phyloP scores from a whole-genome alignment of 2,113 vertebrate genomes.

The Boulengeromyrus knoepffleri region DNA sequence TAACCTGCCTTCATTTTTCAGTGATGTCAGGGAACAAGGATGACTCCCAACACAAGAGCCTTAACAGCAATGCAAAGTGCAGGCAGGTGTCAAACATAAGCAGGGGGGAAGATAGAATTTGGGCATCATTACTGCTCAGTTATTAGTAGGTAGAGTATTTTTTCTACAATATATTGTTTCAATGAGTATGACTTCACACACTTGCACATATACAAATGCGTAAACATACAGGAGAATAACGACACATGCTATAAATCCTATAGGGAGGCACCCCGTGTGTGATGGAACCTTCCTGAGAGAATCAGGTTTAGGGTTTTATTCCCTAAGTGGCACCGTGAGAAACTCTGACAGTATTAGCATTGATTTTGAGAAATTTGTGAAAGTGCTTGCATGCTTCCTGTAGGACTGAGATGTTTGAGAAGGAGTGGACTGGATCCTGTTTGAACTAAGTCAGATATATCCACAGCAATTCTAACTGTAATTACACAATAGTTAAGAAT shows the following conservation, averaged over 20 bases:
- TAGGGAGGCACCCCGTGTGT: constrained; percentile 53
- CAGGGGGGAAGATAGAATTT: background rate
- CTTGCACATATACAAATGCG: background rate
- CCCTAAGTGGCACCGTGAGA: constrained; percentile 42
- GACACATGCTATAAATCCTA: background rate
- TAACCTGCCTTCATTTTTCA: background rate
- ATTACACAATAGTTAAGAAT: background rate
- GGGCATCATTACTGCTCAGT: background rate
- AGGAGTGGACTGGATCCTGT: background rate
- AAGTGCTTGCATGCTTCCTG: constrained; percentile 44
- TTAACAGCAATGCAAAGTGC: background rate
- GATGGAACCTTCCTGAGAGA: constrained; percentile 64
- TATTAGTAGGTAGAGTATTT: background rate
- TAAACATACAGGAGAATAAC: too few relatives aligned
- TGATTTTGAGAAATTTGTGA: constrained; percentile 73
- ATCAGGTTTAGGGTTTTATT: constrained; percentile 62
- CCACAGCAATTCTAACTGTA: background rate
- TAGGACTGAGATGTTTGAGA: background rate
- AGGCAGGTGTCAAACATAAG: background rate
- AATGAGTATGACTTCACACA: background rate
- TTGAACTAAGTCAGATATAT: background rate
- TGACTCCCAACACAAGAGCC: background rate
- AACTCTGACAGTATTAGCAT: constrained; percentile 67
- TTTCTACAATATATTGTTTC: background rate
- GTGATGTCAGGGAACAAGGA: background rate